phyloP scores from a whole-genome alignment of 2,797 vertebrate species.

The Lithobates sylvaticus region DNA sequence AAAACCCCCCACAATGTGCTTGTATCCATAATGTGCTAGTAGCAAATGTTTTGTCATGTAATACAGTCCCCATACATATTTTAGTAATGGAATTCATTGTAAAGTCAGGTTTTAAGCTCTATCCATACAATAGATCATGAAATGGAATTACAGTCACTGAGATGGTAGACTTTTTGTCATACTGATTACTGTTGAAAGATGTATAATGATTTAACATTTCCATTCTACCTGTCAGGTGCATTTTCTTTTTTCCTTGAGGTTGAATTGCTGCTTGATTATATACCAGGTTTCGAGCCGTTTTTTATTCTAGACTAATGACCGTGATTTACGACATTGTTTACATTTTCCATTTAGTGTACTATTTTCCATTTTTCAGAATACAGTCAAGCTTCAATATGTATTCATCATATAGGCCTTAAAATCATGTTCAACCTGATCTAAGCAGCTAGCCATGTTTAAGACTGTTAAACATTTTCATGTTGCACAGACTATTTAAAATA shows the following conservation, averaged over 20 bases:
- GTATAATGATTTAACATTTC: constrained; percentile 1
- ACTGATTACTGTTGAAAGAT: background rate
- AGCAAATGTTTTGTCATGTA: too few relatives aligned
- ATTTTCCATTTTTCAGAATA: background rate
- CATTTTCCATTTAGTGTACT: background rate
- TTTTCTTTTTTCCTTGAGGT: background rate
- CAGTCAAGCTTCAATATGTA: constrained; percentile 16
- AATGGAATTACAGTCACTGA: background rate
- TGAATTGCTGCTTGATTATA: constrained; percentile 28
- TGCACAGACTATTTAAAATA: constrained; percentile 26
- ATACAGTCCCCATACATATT: too few relatives aligned
- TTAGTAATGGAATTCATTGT: background rate
- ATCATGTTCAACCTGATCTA: constrained; percentile 1
- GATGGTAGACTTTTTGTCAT: background rate
- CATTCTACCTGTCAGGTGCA: constrained; percentile 23
- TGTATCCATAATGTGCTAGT: too few relatives aligned
- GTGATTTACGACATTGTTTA: constrained; percentile 23
- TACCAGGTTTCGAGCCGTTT: constrained; percentile 1
- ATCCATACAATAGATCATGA: background rate
- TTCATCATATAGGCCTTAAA: background rate
- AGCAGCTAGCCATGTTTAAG: background rate
- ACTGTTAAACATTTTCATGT: constrained; percentile 14
- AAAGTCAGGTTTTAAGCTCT: background rate
- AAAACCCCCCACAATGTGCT: too few relatives aligned
- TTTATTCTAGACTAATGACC: constrained; percentile 22